Evolutionary conservation across 1,140 invertebrate genomes (phyloP), one percentile per base, ranked within the genome.

Genomic region (Sycobia sp.): DNA sequence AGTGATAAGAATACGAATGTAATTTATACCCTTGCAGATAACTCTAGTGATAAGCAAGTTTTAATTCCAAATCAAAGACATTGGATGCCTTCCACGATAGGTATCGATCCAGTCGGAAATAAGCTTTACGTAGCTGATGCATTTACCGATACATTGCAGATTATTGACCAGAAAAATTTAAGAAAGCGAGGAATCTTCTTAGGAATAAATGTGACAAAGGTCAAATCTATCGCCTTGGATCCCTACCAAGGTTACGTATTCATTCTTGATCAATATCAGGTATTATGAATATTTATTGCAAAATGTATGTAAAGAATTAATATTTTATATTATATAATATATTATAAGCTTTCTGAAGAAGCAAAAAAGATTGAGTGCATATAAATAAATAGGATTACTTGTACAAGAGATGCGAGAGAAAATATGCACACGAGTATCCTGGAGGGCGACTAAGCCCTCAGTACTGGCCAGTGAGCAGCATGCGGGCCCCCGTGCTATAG

Each of bases 51-150:
- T 0, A 18, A 27, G 9, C 10, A 10, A 0, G 16, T 22, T 0
- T 8, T 18, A 1, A 22, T 18, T 9, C 16, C 16, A 1, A 20
- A 20, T 18, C 29, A 47, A 3, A 13, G 10, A 0, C 1, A 38
- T 1, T 54, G 59, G 59, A 13, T 62, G 27, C 59, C 59, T 1
- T 38, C 9, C 3, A n/a, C 18, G 4, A 8, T 62, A 0, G 39
- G 41, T 10, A 0, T 54, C 0, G 58, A 61, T 1, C 11, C 47
- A 1, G 5, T 39, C 7, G 38, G 14, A 9, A 14, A 47, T 2
- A 54, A 54, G 10, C 27, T 62, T 2, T 62, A 62, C 16, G 39
- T 62, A 8, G 27, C 16, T 14, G 59, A 62, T n/a, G 20, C 27
- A 13, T 23, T 34, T 14, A n/a, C 50, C 8, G 22, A 23, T 1